Conservation (phyloP, 2,888 invertebrate species). For the Andrena trimmerana region DNA sequence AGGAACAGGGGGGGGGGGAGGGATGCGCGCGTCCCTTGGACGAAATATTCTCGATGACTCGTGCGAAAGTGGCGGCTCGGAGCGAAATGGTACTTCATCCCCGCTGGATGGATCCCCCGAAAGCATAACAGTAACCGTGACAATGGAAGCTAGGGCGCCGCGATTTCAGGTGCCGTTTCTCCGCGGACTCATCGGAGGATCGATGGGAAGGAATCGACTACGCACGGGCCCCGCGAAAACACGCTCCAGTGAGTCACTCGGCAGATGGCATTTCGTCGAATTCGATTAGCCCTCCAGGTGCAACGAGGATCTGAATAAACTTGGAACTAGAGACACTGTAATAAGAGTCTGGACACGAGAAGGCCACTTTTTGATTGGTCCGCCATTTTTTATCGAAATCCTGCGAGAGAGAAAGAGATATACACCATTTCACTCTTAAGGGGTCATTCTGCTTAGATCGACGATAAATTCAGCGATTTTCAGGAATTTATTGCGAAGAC, state of each 20-base stretch:
- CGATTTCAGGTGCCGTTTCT: conserved; percentile 69
- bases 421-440: no score
- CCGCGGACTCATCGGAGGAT: conserved; percentile 21
- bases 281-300: not conserved
- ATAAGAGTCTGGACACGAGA: no score
- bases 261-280: conserved; percentile 26
- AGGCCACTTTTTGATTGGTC: no score
- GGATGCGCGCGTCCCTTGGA: conserved; percentile 48
- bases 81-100: conserved; percentile 70
- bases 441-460: no score
- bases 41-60: conserved; percentile 72
- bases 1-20: not conserved
- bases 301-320: not conserved
- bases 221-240: not conserved
- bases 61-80: conserved; percentile 65
- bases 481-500: no score
- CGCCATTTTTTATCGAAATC: no score
- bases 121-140: conserved; percentile 74
- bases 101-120: conserved; percentile 61
- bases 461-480: no score
- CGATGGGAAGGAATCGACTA: conserved; percentile 9
- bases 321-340: no score
- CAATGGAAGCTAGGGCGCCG: conserved; percentile 69
- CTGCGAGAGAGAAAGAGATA: no score
- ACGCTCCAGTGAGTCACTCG: conserved; percentile 33